phyloP scores from a whole-genome alignment of 1,140 invertebrate species.

The Dreissena polymorpha region DNA sequence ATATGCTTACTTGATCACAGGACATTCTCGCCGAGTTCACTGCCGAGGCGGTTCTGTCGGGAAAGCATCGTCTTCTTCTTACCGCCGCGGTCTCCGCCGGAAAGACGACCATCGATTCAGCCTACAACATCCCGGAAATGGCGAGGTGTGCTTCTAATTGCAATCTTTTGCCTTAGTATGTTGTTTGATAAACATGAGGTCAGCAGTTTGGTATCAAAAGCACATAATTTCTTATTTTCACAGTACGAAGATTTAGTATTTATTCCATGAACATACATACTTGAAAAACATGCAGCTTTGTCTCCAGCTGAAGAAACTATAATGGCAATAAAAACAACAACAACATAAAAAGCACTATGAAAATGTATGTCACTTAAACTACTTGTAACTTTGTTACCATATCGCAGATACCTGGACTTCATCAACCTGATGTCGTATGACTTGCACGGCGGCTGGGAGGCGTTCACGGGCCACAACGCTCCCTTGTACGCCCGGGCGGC shows the following conservation, averaged over 20 bases:
- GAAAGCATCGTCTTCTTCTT: constrained; percentile 67
- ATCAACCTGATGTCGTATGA: constrained; percentile 95
- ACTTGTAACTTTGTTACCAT: not conserved
- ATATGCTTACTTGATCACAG: too few relatives aligned
- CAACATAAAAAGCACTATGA: not conserved
- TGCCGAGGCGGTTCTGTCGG: constrained; percentile 66
- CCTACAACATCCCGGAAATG: constrained; percentile 77
- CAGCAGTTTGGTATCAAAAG: too few relatives aligned
- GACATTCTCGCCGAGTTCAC: too few relatives aligned
- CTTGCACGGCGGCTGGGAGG: constrained; percentile 97
- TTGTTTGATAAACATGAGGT: too few relatives aligned
- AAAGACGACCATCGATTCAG: constrained; percentile 75
- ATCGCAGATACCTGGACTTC: constrained; percentile 91
- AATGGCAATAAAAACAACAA: too few relatives aligned
- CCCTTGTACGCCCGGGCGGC: constrained; percentile 68
- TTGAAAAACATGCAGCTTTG: too few relatives aligned
- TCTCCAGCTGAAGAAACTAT: too few relatives aligned
- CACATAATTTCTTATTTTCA: too few relatives aligned
- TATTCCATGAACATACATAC: too few relatives aligned
- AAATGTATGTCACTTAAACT: not conserved
- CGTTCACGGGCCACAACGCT: constrained; percentile 85
- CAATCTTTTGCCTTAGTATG: too few relatives aligned
- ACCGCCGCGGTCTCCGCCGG: constrained; percentile 79
- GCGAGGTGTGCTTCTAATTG: constrained; percentile 31
- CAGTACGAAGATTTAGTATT: too few relatives aligned